phyloP scores from a whole-genome alignment of 1,140 invertebrate species.

The Papilio aristodemus region DNA sequence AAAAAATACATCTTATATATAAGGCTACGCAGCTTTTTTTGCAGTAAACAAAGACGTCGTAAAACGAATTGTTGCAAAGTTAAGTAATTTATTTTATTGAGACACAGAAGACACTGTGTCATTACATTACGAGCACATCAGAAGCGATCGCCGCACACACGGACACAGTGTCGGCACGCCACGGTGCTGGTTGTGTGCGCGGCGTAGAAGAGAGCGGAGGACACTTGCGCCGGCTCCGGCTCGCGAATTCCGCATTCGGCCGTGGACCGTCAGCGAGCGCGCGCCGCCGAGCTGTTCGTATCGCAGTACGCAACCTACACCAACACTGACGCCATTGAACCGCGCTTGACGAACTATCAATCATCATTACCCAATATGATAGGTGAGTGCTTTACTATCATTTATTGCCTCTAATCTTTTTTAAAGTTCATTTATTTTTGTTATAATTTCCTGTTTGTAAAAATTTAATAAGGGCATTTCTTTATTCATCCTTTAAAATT shows the following conservation, averaged over 20 bases:
- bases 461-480: constrained; percentile 8
- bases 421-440: constrained; percentile 25
- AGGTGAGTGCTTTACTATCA: constrained; percentile 56
- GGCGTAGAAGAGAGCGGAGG: constrained; percentile 48
- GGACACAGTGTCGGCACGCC: neutral
- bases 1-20: neutral
- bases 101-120: constrained; percentile 19
- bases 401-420: constrained; percentile 20
- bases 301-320: constrained; percentile 63
- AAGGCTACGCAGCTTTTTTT: neutral
- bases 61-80: constrained; percentile 7
- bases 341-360: constrained; percentile 51
- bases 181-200: constrained; percentile 20
- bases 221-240: constrained; percentile 43
- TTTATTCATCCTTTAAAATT: constrained; percentile 17
- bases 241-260: constrained; percentile 50
- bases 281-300: constrained; percentile 41
- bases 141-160: constrained; percentile 1
- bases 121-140: constrained; percentile 13
- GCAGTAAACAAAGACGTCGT: neutral
- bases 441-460: constrained; percentile 21
- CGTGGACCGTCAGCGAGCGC: constrained; percentile 50
- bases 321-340: constrained; percentile 71
- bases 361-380: constrained; percentile 66
- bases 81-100: constrained; percentile 23